phyloP scores from a whole-genome alignment of 2,888 invertebrate genomes.

The Anagyrus pseudococci region DNA sequence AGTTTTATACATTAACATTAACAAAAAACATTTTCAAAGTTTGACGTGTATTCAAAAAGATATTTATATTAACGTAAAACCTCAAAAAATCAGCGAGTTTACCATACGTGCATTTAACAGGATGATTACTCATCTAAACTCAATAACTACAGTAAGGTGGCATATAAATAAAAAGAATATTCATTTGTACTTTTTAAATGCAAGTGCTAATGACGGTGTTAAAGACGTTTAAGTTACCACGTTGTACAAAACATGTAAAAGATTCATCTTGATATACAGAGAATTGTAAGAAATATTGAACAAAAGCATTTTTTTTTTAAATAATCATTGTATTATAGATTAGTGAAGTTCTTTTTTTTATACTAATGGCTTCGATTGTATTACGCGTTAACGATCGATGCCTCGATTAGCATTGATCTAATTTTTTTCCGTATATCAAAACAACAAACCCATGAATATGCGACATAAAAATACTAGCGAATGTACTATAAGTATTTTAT shows the following conservation, averaged over 20 bases:
- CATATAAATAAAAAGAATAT: background rate
- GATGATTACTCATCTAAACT: background rate
- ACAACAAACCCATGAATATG: constrained; percentile 7
- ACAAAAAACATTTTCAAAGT: too few species aligned
- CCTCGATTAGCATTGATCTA: background rate
- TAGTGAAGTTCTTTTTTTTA: constrained; percentile 18
- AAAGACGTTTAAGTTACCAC: constrained; percentile 17
- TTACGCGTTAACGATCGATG: constrained; percentile 2
- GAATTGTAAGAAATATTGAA: background rate
- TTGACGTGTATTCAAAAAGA: too few species aligned
- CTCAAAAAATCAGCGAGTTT: too few species aligned
- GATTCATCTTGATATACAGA: background rate
- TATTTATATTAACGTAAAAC: too few species aligned
- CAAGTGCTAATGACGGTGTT: constrained; percentile 10
- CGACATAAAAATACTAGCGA: constrained; percentile 21
- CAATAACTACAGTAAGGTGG: background rate
- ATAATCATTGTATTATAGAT: constrained; percentile 18
- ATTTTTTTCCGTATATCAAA: background rate
- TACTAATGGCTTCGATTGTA: constrained; percentile 13
- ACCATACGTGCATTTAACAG: too few species aligned
- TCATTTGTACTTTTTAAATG: background rate
- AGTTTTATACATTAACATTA: too few species aligned
- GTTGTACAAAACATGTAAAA: constrained; percentile 14
- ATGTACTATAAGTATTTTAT: constrained; percentile 30
- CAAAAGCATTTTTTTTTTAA: constrained; percentile 1